A percentile compares a stretch with the other conserved stretches of the same genome.
phyloP scores from a whole-genome alignment of 2,888 invertebrate genomes.

The Acanthosepion pharaonis region DNA sequence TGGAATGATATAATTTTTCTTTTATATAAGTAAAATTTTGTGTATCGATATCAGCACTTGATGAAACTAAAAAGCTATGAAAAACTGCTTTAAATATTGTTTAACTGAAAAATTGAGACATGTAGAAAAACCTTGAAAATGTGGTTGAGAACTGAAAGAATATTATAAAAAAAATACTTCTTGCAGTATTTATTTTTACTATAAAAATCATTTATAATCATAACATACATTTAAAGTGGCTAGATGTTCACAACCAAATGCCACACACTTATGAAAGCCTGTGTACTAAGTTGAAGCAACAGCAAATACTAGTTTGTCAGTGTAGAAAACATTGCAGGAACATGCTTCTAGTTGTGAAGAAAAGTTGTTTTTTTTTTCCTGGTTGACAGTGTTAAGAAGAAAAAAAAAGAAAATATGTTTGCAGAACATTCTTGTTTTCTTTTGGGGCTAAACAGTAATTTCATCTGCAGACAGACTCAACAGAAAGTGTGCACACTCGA shows the following conservation, averaged over 20 bases:
- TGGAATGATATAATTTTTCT: no score
- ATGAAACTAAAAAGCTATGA: no score
- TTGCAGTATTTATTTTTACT: no score
- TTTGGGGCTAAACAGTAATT: conserved; percentile 33
- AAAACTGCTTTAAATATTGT: no score
- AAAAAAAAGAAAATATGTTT: neutral
- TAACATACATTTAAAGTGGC: no score
- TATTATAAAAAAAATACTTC: no score
- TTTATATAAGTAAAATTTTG: no score
- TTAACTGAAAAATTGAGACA: no score
- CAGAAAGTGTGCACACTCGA: conserved; percentile 4
- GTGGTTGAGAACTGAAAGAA: no score
- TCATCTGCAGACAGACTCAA: conserved; percentile 33
- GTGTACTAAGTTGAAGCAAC: neutral
- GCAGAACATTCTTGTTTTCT: conserved; percentile 11
- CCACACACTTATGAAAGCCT: neutral
- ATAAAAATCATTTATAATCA: no score
- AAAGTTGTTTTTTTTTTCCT: neutral
- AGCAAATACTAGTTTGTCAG: neutral
- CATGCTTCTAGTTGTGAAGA: conserved; percentile 11
- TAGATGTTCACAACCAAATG: neutral
- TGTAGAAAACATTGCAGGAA: neutral
- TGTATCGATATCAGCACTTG: no score
- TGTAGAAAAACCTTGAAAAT: no score
- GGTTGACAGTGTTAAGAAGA: neutral